phyloP scores from a whole-genome alignment of 2,888 invertebrate species.

The Spatulosminthurus flaviceps region DNA sequence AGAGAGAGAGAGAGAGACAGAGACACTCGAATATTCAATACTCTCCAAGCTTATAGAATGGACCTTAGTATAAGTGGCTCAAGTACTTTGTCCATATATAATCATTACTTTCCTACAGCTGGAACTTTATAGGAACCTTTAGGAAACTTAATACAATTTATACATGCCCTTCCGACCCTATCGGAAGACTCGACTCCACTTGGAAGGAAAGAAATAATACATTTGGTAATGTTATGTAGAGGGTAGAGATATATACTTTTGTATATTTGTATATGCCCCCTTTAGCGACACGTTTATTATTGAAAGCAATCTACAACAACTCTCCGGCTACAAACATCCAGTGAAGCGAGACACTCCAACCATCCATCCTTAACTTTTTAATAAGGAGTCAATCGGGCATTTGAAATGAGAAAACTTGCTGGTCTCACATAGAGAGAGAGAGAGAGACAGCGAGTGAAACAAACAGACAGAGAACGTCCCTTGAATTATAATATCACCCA shows the following conservation, averaged over 20 bases:
- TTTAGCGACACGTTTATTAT: constrained; percentile 9
- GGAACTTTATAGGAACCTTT: background rate
- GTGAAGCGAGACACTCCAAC: constrained; percentile 28
- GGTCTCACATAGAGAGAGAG: no score
- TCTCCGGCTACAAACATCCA: constrained; percentile 8
- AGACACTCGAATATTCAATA: constrained; percentile 1
- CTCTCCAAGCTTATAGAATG: background rate
- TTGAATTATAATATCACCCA: constrained; percentile 25
- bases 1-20: background rate
- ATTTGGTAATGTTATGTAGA: background rate
- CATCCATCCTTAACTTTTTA: constrained; percentile 45
- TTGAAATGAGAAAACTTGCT: constrained; percentile 39
- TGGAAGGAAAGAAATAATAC: background rate
- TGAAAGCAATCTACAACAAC: background rate
- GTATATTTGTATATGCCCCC: background rate
- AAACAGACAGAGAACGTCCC: constrained; percentile 18
- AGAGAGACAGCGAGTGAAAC: no score
- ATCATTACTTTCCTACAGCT: no score
- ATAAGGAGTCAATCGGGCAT: constrained; percentile 44
- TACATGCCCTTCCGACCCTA: background rate
- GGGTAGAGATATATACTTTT: background rate
- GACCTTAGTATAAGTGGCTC: background rate
- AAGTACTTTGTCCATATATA: background rate
- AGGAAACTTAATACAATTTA: constrained; percentile 16
- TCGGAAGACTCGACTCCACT: constrained; percentile 14